Evolutionary conservation across 2,797 vertebrate species (phyloP), one percentile per base, ranked within the genome.

Genomic region (Gephyroberyx darwinii): DNA sequence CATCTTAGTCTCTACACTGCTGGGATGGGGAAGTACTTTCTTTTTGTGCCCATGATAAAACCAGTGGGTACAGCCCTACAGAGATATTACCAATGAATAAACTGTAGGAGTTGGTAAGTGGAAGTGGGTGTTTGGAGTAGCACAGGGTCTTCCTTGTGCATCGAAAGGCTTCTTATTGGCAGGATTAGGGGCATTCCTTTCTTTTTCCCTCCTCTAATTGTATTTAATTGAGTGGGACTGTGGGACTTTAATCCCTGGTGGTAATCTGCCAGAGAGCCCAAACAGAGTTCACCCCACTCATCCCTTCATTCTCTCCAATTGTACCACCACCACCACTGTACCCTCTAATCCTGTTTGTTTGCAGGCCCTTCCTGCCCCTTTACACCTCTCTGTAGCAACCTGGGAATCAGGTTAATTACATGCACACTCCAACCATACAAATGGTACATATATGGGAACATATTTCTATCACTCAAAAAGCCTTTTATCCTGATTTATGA

Each of bases 301-400:
- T 82, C 80, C 66, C 41, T 65, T 88, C 82, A 68, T 74, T 77
- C 81, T 78, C 74, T 78, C 71, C 60, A 80, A 60, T 91, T 87
- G 26, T 26, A 26, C 26, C 26, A 26, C 26, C 26, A 26, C 26
- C 76, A 87, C 86, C 83, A 57, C 73, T 77, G 62, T 51, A 60
- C 72, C 80, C 47, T 82, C 61, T 86, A 89, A 92, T 92, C 85
- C 82, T 67, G 63, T 86, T 88, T 80, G 63, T 84, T 88, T 82
- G 39, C 50, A 4, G 59, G 37, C 48, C 80, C 58, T 30, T 19
- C 20, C 69, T 71, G 74, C 84, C 81, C 84, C 60, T 69, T 45
- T 19, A 66, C 72, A 70, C 68, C 79, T 67, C 77, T 81, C 60
- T 31, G 63, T 55, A 64, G 31, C 48, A 59, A 19, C 33, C 56